Percentiles rank a stretch among this genome's conserved stretches.
Conservation (phyloP, 2,797 vertebrate genomes). For the Gallinago solitaria region DNA sequence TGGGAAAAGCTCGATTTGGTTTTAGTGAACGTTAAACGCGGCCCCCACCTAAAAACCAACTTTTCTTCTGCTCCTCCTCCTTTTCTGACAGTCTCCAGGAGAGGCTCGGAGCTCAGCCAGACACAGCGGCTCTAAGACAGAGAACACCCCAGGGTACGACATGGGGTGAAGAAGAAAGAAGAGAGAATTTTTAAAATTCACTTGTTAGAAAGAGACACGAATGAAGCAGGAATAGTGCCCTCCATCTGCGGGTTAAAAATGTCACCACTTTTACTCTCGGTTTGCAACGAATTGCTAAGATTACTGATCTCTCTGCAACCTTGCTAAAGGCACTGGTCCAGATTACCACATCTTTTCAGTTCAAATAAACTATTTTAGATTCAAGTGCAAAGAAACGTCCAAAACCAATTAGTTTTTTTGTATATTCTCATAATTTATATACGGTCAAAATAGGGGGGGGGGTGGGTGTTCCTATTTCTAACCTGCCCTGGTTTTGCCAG, state of each 20-base stretch:
- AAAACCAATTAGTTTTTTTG: neutral
- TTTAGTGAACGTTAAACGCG: neutral
- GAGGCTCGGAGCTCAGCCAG: neutral
- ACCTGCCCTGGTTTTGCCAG: neutral
- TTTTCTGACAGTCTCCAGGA: neutral
- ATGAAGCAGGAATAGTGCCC: neutral
- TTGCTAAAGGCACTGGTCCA: neutral
- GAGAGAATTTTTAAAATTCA: neutral
- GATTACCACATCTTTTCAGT: neutral
- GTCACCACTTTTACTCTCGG: neutral
- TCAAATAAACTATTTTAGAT: neutral
- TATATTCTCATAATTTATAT: neutral
- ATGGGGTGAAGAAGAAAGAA: neutral
- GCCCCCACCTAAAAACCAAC: neutral
- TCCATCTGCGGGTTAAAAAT: neutral
- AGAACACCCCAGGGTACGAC: neutral
- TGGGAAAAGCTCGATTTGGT: neutral
- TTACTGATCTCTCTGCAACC: neutral
- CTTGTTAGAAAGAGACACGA: neutral
- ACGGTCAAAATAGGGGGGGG: neutral
- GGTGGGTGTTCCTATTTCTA: fast-evolving
- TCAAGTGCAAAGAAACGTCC: neutral
- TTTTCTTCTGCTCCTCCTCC: neutral
- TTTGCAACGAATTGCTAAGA: neutral
- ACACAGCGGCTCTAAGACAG: fast-evolving